These are phyloP conservation scores for Crenichthys baileyi DNA, from an alignment of 2,797 vertebrate genomes.

Conservation along the genomic window DNA sequence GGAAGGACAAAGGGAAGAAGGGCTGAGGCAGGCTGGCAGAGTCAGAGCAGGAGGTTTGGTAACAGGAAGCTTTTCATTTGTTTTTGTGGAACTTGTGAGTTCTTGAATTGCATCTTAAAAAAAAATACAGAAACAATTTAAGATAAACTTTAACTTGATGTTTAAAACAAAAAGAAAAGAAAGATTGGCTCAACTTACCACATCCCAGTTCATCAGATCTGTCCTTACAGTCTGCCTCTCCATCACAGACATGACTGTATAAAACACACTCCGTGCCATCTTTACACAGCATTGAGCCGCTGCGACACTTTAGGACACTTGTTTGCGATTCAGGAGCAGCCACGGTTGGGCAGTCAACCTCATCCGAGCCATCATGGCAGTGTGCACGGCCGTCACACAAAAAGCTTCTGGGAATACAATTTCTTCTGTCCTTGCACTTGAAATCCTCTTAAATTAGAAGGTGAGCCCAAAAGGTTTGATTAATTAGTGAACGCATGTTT, in stretches of 20 bases:
- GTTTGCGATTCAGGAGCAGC: background rate
- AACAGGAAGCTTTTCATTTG: constrained; percentile 50
- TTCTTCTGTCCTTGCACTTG: constrained; percentile 56
- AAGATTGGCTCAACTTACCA: constrained; percentile 28
- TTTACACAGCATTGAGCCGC: constrained; percentile 72
- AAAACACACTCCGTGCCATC: constrained; percentile 81
- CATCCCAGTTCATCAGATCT: constrained; percentile 86
- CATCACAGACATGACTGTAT: constrained; percentile 83
- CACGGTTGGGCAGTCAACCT: constrained; percentile 52
- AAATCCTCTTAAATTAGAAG: constrained; percentile 55
- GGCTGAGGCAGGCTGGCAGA: constrained; percentile 63
- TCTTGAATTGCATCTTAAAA: constrained; percentile 22
- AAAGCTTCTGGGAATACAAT: constrained; percentile 54
- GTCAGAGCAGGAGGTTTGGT: constrained; percentile 11
- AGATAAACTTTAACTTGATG: background rate
- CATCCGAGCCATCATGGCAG: constrained; percentile 76
- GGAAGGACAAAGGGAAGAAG: constrained; percentile 73
- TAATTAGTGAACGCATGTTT: background rate
- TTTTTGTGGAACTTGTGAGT: background rate
- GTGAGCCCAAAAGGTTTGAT: background rate
- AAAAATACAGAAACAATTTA: background rate
- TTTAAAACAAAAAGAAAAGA: background rate
- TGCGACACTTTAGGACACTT: constrained; percentile 58
- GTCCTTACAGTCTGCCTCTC: constrained; percentile 84
- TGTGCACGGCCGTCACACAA: constrained; percentile 73